phyloP scores from a whole-genome alignment of 1,140 invertebrate species.

The Zeugodacus cucurbitae region DNA sequence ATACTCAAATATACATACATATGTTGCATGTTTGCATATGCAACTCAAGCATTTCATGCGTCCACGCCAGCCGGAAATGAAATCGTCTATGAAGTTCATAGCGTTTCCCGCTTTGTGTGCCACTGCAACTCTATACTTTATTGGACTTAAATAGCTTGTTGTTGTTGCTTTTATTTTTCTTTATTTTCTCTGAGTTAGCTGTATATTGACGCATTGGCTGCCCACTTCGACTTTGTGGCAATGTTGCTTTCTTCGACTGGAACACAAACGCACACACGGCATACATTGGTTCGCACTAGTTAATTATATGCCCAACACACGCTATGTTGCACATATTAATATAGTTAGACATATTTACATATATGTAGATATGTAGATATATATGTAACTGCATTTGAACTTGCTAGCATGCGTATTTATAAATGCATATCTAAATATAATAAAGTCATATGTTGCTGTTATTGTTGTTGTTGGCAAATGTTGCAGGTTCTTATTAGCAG shows the following conservation, averaged over 20 bases:
- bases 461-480: neutral
- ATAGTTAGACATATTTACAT: neutral
- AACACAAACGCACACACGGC: too few relatives aligned
- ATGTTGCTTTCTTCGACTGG: neutral
- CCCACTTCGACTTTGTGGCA: neutral
- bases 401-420: neutral
- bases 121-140: neutral
- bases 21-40: neutral
- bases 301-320: neutral
- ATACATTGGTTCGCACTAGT: neutral
- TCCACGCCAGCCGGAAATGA: slow-evolving; percentile 14
- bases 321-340: neutral
- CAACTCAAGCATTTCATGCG: neutral
- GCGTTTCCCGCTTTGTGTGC: slow-evolving; percentile 15
- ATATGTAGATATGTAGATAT: neutral
- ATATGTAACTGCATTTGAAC: neutral
- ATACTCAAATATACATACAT: neutral
- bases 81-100: slow-evolving; percentile 15
- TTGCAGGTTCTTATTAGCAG: neutral
- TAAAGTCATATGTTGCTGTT: neutral
- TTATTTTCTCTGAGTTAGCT: neutral
- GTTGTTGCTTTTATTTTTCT: neutral
- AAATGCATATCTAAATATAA: neutral
- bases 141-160: slow-evolving; percentile 3
- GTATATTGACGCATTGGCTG: neutral